phyloP scores from a whole-genome alignment of 2,113 vertebrate species.

The Sinocyclocheilus grahami region DNA sequence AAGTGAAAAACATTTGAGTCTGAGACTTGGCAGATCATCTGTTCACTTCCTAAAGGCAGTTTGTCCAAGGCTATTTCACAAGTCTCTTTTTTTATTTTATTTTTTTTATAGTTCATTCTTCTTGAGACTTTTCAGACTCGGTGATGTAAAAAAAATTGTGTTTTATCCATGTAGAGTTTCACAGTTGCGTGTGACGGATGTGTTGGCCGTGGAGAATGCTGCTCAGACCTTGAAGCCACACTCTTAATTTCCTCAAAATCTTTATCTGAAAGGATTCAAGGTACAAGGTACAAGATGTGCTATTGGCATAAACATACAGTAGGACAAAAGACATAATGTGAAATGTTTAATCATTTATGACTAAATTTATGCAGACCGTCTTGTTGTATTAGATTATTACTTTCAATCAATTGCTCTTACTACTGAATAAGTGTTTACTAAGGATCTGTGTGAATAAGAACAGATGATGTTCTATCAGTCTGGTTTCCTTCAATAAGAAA shows the following conservation, averaged over 20 bases:
- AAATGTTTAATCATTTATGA: neutral
- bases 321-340: neutral
- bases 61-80: neutral
- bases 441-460: no score
- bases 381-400: neutral
- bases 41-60: neutral
- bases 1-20: neutral
- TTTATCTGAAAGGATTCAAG: neutral
- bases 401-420: no score
- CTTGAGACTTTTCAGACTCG: no score
- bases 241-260: neutral
- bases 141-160: no score
- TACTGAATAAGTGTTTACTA: no score
- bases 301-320: no score
- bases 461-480: neutral
- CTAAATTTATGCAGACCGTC: neutral
- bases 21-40: neutral
- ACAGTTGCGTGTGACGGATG: neutral
- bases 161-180: neutral
- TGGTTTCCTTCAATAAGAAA: neutral
- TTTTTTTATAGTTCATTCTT: no score
- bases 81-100: neutral
- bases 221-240: neutral
- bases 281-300: neutral
- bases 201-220: neutral